phyloP scores from a whole-genome alignment of 2,888 invertebrate species.

The Drosophila limbata region DNA sequence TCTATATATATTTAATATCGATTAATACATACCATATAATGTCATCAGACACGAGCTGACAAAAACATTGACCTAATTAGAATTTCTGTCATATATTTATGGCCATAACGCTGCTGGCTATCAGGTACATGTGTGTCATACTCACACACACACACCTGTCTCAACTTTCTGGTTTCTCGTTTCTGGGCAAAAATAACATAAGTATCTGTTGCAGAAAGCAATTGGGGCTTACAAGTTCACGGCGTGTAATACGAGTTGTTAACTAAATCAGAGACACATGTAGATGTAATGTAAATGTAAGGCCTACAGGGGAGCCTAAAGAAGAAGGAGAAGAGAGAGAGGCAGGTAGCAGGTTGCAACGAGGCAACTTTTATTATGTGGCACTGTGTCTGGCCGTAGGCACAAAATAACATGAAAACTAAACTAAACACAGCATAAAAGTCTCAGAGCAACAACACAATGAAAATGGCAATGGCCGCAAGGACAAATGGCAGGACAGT shows the following conservation, averaged over 20 bases:
- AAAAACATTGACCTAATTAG: background rate
- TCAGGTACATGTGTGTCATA: background rate
- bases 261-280: constrained; percentile 62
- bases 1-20: background rate
- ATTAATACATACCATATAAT: too few relatives aligned
- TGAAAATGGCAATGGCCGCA: constrained; percentile 34
- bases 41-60: background rate
- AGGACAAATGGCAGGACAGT: constrained; percentile 12
- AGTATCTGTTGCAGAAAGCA: constrained; percentile 34
- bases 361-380: constrained; percentile 50
- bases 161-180: constrained; percentile 1
- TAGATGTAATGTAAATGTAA: constrained; percentile 30
- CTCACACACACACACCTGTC: background rate
- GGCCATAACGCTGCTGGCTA: constrained; percentile 2
- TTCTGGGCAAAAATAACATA: constrained; percentile 11
- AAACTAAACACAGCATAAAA: constrained; percentile 60
- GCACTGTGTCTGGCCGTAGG: constrained; percentile 47
- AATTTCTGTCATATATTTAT: constrained; percentile 3
- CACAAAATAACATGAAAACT: constrained; percentile 57
- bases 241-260: constrained; percentile 69
- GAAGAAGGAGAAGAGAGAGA: too few relatives aligned
- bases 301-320: background rate
- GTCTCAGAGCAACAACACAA: constrained; percentile 42
- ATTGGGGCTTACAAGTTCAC: constrained; percentile 44
- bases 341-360: constrained; percentile 14